Percentiles rank a stretch among this genome's conserved stretches.
Evolutionary conservation across 2,888 invertebrate genomes (phyloP).

Genomic region (Acanthoscelides obtectus): DNA sequence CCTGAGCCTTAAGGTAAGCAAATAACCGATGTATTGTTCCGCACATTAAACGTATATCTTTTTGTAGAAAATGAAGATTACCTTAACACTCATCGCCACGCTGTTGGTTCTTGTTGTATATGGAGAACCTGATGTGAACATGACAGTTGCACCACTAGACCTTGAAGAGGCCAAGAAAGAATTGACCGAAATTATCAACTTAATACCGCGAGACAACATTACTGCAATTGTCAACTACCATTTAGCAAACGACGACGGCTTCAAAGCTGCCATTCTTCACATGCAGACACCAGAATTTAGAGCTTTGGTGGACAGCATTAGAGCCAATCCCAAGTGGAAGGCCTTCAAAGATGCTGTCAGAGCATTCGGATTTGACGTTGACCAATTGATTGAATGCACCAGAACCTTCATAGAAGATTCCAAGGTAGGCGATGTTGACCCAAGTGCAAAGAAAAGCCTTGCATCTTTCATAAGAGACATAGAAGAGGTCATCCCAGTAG

Average conservation of each 20-base stretch:
- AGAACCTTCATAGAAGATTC: slow-evolving; percentile 11
- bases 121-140: neutral
- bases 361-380: slow-evolving; percentile 20
- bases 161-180: neutral
- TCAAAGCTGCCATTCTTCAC: slow-evolving; percentile 26
- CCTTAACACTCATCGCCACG: neutral
- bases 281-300: slow-evolving; percentile 27
- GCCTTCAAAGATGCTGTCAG: slow-evolving; percentile 19
- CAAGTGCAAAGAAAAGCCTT: slow-evolving; percentile 12
- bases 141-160: neutral
- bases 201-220: slow-evolving; percentile 20
- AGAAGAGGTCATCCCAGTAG: slow-evolving; percentile 10
- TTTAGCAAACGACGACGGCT: slow-evolving; percentile 23
- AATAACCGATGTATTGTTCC: neutral
- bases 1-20: neutral
- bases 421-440: slow-evolving; percentile 5
- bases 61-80: neutral
- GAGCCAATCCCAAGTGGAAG: slow-evolving; percentile 23
- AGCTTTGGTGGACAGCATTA: slow-evolving; percentile 16
- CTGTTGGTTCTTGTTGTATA: neutral
- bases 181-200: neutral
- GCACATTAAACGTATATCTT: neutral
- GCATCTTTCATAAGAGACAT: slow-evolving; percentile 15
- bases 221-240: slow-evolving; percentile 21
- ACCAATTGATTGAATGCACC: slow-evolving; percentile 16